Evolutionary conservation across 2,113 vertebrate species (phyloP).

Genomic region (Misgurnus anguillicaudatus): DNA sequence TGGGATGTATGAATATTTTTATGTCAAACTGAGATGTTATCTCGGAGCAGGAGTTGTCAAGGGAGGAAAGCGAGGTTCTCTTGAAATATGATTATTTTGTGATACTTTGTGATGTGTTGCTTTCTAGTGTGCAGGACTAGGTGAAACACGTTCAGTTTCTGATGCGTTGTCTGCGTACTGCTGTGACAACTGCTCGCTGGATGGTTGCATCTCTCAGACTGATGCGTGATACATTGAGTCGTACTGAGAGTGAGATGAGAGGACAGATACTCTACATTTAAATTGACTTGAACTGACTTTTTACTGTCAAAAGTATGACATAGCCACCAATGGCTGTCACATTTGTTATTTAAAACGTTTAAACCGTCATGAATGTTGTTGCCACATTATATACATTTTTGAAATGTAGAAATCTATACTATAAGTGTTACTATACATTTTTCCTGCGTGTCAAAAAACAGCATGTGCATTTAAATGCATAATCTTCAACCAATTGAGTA

Average conservation of each 20-base stretch:
- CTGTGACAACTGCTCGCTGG: constrained; percentile 58
- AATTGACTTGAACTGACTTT: constrained; percentile 2
- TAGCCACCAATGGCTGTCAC: background rate
- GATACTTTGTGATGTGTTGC: background rate
- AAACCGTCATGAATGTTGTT: background rate
- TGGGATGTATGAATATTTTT: constrained; percentile 16
- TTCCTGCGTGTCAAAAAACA: no score
- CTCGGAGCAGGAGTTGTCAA: constrained; percentile 15
- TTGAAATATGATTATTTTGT: constrained; percentile 25
- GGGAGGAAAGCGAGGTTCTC: constrained; percentile 12
- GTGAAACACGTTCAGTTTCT: constrained; percentile 25
- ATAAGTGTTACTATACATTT: no score
- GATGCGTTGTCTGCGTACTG: constrained; percentile 34
- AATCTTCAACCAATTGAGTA: no score
- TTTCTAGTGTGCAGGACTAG: constrained; percentile 11
- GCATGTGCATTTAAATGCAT: no score
- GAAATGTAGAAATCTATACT: no score
- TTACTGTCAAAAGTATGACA: constrained; percentile 7
- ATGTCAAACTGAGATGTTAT: constrained; percentile 35
- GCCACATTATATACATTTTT: no score
- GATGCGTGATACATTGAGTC: constrained; percentile 1
- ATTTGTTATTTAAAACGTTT: background rate
- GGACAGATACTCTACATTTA: background rate
- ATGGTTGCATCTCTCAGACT: constrained; percentile 56
- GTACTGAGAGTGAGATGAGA: constrained; percentile 15